Evolutionary conservation across 2,797 vertebrate species (phyloP).

Genomic region (Centroberyx gerrardi): DNA sequence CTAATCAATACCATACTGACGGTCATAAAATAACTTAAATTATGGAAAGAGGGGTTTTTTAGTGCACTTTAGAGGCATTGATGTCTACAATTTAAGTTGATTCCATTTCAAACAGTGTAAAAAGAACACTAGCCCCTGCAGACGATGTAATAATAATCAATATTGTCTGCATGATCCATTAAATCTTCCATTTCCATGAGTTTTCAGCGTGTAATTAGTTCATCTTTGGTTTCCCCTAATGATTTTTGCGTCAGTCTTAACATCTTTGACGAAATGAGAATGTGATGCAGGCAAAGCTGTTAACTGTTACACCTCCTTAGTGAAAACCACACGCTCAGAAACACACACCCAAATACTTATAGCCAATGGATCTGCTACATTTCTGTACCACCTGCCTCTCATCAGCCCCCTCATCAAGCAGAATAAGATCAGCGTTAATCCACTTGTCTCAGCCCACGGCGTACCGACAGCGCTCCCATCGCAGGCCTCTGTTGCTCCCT

Average conservation of each 20-base stretch:
- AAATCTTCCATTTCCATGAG: conserved; percentile 31
- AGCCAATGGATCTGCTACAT: conserved; percentile 48
- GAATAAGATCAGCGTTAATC: conserved; percentile 72
- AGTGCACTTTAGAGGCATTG: neutral
- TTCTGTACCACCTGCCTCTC: conserved; percentile 63
- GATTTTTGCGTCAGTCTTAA: conserved; percentile 57
- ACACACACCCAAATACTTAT: conserved; percentile 27
- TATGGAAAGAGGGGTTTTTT: neutral
- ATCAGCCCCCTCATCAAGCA: conserved; percentile 69
- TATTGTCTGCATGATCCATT: conserved; percentile 15
- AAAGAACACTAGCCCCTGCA: neutral
- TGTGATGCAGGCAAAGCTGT: conserved; percentile 59
- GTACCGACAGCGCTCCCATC: conserved; percentile 46
- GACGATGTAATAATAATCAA: conserved; percentile 37
- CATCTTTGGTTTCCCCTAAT: conserved; percentile 48
- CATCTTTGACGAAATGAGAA: conserved; percentile 56
- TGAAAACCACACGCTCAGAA: conserved; percentile 44
- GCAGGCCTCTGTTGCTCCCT: conserved; percentile 58
- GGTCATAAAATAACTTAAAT: neutral
- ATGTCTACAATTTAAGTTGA: conserved; percentile 8
- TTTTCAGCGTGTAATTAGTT: conserved; percentile 41
- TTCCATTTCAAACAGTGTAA: neutral
- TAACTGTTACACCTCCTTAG: conserved; percentile 63
- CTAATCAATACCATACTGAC: no score
- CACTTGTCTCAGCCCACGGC: conserved; percentile 55